Conservation (phyloP, 2,797 vertebrate species). For the Lacerta bilineata region DNA sequence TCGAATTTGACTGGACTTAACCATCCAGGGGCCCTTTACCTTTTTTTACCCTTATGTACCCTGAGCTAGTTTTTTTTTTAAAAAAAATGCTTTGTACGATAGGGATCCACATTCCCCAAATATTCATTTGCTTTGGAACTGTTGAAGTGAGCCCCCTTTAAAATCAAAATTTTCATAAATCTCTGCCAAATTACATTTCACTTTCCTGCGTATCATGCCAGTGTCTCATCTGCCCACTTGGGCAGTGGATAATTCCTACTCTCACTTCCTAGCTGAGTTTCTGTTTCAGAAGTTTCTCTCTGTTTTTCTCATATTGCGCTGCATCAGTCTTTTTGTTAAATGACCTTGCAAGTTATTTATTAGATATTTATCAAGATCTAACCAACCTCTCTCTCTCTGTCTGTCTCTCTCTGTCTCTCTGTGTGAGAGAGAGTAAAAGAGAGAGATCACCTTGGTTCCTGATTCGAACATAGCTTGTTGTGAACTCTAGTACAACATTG, state of each 20-base stretch:
- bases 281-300: constrained; percentile 37
- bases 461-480: background rate
- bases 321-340: constrained; percentile 34
- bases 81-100: no score
- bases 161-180: constrained; percentile 61
- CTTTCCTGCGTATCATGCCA: constrained; percentile 53
- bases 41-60: no score
- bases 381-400: constrained; percentile 6
- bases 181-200: constrained; percentile 54
- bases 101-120: no score
- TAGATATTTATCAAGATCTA: constrained; percentile 18
- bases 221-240: constrained; percentile 22
- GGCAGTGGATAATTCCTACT: background rate
- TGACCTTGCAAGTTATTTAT: constrained; percentile 31
- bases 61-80: no score
- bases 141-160: constrained; percentile 62
- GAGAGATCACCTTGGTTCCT: background rate
- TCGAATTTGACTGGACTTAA: no score
- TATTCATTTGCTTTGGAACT: no score
- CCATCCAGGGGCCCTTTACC: no score
- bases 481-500: constrained; percentile 4
- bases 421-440: no score
- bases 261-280: constrained; percentile 17
- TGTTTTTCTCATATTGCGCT: constrained; percentile 34
- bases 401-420: constrained; percentile 11